Base-by-base conservation (phyloP, 1,140 invertebrate species). In the Drosophila quadrilineata region DNA sequence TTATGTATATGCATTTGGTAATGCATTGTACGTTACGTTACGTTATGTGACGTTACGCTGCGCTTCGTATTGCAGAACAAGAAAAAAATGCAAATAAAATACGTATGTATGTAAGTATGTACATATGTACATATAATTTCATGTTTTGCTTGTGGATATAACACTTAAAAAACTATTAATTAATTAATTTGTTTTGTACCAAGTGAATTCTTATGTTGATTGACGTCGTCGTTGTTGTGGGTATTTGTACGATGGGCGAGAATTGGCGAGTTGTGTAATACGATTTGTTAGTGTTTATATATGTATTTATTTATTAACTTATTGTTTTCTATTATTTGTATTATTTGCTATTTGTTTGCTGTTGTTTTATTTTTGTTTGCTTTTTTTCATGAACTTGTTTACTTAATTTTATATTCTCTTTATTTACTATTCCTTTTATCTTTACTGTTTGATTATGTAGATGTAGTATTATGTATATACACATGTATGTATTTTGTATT, bases 201-300 rank as follows among this genome's bases (percentile, higher is more conserved):
- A 57, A 48, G 41, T 19, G 62, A 58, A 41, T 17, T 58, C 41
- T 65, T 46, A 12, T 62, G 41, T 48, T 65, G 62, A 64, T 49
- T 64, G 53, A 65, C 35, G 53, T 65, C n/a, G 9, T 19, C 10
- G 59, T 38, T 14, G 52, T 63, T 41, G 40, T 63, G 46, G 53
- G 41, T 54, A 28, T 65, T 65, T 58, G 46, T 50, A 58, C 54
- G 62, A 59, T 59, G 62, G 45, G 62, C 62, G 60, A 64, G 52
- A 56, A 33, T 64, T 48, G 60, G 52, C 60, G 43, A 65, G 62
- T 65, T 65, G 54, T 65, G 62, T 65, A 58, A 65, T 65, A 65
- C 53, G 53, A 22, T 48, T 56, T 49, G 19, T 29, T 53, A 40
- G 56, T 65, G 43, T 64, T 57, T 45, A 26, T 54, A 54, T 64